Evolutionary conservation across 2,888 invertebrate species (phyloP).

Genomic region (Drosophila longiperda): DNA sequence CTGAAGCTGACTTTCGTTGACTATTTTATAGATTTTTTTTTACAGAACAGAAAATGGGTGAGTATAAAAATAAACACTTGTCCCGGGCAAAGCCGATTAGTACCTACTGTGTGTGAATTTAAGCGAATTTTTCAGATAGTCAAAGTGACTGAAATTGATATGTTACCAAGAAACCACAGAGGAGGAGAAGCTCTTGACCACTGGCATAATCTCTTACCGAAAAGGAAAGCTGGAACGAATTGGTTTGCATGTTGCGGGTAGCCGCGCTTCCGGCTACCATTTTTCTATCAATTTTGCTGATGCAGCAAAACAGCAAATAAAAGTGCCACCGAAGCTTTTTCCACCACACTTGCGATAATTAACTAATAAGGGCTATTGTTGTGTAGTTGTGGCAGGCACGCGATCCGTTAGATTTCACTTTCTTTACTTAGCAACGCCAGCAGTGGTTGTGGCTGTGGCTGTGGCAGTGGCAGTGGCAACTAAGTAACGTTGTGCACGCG

Average conservation of each 20-base stretch:
- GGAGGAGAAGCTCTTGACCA: background rate
- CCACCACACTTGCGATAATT: constrained; percentile 28
- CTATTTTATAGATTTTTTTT: background rate
- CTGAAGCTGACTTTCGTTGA: background rate
- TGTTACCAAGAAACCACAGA: background rate
- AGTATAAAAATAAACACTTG: constrained; percentile 6
- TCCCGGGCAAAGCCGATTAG: constrained; percentile 3
- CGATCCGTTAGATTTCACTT: constrained; percentile 72
- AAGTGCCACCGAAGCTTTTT: constrained; percentile 21
- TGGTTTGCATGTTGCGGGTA: constrained; percentile 55
- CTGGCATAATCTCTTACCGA: constrained; percentile 66
- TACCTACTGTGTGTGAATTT: background rate
- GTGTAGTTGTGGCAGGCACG: constrained; percentile 49
- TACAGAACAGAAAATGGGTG: background rate
- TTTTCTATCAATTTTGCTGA: constrained; percentile 14
- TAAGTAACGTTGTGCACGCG: constrained; percentile 54
- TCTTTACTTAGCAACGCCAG: constrained; percentile 28
- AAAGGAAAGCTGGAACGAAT: constrained; percentile 75
- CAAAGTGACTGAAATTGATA: background rate
- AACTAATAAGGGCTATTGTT: constrained; percentile 66
- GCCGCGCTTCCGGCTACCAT: constrained; percentile 77
- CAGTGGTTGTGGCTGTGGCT: background rate
- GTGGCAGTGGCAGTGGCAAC: constrained; percentile 1
- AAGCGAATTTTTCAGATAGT: background rate
- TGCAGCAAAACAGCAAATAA: constrained; percentile 4